These are phyloP conservation scores for Ctenicera cuprea DNA, from an alignment of 2,888 invertebrate genomes.

Conservation along the genomic window DNA sequence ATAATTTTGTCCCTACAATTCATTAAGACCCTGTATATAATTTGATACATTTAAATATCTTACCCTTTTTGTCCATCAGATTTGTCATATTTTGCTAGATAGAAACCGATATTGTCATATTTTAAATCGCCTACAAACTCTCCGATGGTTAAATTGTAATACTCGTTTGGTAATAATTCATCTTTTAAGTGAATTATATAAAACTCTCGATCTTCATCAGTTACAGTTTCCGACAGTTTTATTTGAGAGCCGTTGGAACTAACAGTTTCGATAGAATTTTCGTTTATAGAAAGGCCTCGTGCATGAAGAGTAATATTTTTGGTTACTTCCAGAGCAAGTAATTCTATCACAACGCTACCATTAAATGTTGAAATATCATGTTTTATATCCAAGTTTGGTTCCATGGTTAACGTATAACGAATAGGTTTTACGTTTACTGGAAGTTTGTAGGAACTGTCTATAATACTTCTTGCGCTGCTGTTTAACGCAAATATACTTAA, in stretches of 20 bases:
- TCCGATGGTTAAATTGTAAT: conserved; percentile 15
- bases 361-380: conserved; percentile 29
- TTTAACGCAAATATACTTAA: neutral
- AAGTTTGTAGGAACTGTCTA: conserved; percentile 33
- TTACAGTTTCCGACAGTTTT: neutral
- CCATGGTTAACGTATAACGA: conserved; percentile 37
- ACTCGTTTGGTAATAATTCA: conserved; percentile 11
- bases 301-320: conserved; percentile 45
- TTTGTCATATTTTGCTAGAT: conserved; percentile 70
- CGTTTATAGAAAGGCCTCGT: conserved; percentile 10
- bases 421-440: conserved; percentile 39
- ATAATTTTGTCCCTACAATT: too few species aligned
- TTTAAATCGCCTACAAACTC: conserved; percentile 61
- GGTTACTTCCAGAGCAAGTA: conserved; percentile 17
- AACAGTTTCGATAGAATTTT: neutral
- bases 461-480: neutral
- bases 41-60: neutral
- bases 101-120: conserved; percentile 72
- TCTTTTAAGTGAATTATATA: conserved; percentile 23
- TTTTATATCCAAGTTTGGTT: conserved; percentile 41
- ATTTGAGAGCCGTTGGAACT: neutral
- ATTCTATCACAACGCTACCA: conserved; percentile 41
- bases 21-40: too few species aligned
- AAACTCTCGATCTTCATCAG: conserved; percentile 39
- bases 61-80: conserved; percentile 52